These are phyloP conservation scores for Metridium senile DNA, from an alignment of 92 coral and sea anemone genomes.

Conservation along the genomic window DNA sequence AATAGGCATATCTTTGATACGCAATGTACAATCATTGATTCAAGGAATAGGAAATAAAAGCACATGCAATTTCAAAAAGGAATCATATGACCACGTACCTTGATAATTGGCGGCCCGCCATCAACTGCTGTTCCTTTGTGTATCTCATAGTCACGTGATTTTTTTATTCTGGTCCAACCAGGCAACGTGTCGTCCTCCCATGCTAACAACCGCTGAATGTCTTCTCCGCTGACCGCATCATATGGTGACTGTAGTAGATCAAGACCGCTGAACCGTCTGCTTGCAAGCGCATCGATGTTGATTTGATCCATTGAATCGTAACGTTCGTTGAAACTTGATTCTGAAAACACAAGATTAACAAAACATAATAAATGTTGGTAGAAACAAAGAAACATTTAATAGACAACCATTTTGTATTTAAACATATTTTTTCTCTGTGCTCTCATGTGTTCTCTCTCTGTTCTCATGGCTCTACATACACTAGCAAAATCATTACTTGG, in stretches of 20 bases:
- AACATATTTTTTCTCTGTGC: too few relatives aligned
- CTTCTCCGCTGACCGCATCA: constrained; percentile 52
- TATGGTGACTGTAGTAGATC: constrained; percentile 48
- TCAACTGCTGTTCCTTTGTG: constrained; percentile 40
- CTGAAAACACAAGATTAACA: neutral
- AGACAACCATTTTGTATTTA: too few relatives aligned
- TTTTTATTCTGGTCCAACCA: constrained; percentile 40
- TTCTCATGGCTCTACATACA: too few relatives aligned
- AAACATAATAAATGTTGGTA: too few relatives aligned
- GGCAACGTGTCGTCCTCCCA: constrained; percentile 48
- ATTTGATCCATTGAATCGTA: constrained; percentile 39
- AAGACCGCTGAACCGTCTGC: constrained; percentile 46
- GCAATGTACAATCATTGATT: too few relatives aligned
- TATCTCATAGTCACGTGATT: constrained; percentile 39
- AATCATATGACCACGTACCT: constrained; percentile 10
- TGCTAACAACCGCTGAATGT: constrained; percentile 36
- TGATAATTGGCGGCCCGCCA: constrained; percentile 48
- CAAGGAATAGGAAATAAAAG: too few relatives aligned
- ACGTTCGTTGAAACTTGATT: constrained; percentile 44
- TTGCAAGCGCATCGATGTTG: constrained; percentile 20
- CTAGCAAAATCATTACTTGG: too few relatives aligned
- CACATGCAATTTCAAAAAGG: neutral
- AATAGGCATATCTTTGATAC: too few relatives aligned
- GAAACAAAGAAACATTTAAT: too few relatives aligned
- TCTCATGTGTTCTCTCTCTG: too few relatives aligned